These are phyloP conservation scores for Myripristis murdjan DNA, from an alignment of 2,797 vertebrate genomes.

Conservation along the genomic window DNA sequence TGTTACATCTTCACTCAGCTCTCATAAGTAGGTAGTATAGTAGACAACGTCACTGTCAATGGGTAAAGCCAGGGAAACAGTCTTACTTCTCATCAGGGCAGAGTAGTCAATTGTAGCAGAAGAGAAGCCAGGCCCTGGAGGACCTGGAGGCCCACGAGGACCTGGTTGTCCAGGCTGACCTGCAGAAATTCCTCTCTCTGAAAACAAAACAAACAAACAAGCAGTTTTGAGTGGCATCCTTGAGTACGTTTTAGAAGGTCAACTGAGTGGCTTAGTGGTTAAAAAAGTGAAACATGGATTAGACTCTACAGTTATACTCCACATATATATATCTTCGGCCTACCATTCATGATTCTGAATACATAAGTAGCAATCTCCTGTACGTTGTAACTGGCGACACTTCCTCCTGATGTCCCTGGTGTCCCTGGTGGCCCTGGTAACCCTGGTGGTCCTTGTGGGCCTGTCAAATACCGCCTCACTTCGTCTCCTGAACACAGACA, in stretches of 20 bases:
- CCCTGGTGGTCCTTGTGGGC: slow-evolving; percentile 88
- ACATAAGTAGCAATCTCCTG: slow-evolving; percentile 90
- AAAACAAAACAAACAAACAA: slow-evolving; percentile 27
- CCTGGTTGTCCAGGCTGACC: slow-evolving; percentile 91
- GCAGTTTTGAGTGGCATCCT: background rate
- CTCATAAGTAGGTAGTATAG: background rate
- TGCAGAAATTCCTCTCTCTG: slow-evolving; percentile 89
- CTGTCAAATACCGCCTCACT: slow-evolving; percentile 89
- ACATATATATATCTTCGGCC: slow-evolving; percentile 19
- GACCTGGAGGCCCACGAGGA: slow-evolving; percentile 86
- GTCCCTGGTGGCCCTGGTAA: slow-evolving; percentile 79
- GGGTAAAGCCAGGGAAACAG: background rate
- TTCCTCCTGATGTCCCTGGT: slow-evolving; percentile 62
- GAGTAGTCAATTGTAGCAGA: slow-evolving; percentile 86
- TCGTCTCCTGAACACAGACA: slow-evolving; percentile 88
- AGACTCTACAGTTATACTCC: background rate
- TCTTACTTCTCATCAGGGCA: slow-evolving; percentile 89
- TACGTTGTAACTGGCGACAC: slow-evolving; percentile 80
- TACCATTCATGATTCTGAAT: slow-evolving; percentile 92
- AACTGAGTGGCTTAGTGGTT: background rate
- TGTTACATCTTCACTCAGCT: background rate
- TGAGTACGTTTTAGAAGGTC: background rate
- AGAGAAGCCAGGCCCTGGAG: slow-evolving; percentile 78
- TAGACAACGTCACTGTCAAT: background rate
- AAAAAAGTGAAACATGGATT: background rate